Evolutionary conservation across 2,888 invertebrate genomes (phyloP).

Genomic region (Lissocephala sabroskyi): DNA sequence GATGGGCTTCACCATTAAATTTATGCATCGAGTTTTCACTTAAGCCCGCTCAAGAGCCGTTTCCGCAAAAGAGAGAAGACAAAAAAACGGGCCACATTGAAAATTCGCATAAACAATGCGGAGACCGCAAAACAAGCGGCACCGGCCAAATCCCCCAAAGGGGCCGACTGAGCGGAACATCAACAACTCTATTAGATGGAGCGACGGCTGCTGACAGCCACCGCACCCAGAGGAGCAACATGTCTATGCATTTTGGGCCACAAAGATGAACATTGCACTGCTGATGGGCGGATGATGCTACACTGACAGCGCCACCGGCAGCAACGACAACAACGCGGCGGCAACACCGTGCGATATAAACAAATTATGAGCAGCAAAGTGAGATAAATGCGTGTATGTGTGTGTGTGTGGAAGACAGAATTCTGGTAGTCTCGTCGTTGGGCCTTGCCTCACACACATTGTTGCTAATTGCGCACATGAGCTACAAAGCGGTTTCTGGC

Average conservation of each 20-base stretch:
- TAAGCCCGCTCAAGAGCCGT: constrained; percentile 1
- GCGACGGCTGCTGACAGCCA: constrained; percentile 4
- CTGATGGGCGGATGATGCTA: neutral
- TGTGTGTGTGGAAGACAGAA: constrained; percentile 6
- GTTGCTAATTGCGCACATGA: constrained; percentile 50
- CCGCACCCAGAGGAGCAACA: constrained; percentile 15
- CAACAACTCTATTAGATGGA: constrained; percentile 59
- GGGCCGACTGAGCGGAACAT: constrained; percentile 55
- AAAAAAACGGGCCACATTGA: constrained; percentile 39
- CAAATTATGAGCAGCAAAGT: constrained; percentile 63
- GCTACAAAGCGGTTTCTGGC: neutral
- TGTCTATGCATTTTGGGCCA: constrained; percentile 25
- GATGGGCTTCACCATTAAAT: no score
- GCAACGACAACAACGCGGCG: constrained; percentile 1
- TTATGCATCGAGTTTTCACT: constrained; percentile 19
- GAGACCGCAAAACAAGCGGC: constrained; percentile 18
- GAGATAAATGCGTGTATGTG: constrained; percentile 47
- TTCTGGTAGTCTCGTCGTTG: no score
- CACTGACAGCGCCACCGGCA: neutral
- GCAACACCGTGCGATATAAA: constrained; percentile 45
- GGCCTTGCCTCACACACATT: constrained; percentile 27
- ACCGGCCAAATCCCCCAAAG: constrained; percentile 51
- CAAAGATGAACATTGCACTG: constrained; percentile 1
- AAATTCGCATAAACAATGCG: constrained; percentile 50
- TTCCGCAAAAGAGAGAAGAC: no score